Evolutionary conservation across 2,797 vertebrate genomes (phyloP), one percentile per base, ranked within the genome.

Genomic region (Margarornis squamiger): DNA sequence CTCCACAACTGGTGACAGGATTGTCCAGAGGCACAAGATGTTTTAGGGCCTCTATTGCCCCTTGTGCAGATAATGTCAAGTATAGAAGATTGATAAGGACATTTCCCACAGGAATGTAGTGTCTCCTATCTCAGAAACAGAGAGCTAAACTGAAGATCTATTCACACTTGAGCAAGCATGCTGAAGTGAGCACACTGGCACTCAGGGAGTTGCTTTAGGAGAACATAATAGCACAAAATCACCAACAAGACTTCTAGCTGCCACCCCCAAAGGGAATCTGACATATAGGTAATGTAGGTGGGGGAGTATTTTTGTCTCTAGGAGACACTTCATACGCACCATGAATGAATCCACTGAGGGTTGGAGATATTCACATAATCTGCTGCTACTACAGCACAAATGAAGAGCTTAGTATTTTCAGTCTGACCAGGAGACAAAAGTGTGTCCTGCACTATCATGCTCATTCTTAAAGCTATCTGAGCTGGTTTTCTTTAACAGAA

Each of bases 11-110:
- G 81, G 12, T 91, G 84, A 93, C 91, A 91, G 67, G 57, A 55
- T 67, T 71, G 57, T 89, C 71, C 36, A 41, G 55, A 85, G 71
- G 71, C 81, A 91, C 34, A 68, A 87, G 81, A 51, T 93, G 71
- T 94, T 94, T 95, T 77, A 90, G 66, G 58, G 61, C 62, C 21
- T 88, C 51, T 88, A 12, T 88, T 94, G 58, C 38, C 54, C 36
- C 34, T 61, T 54, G 58, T 20, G 27, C 22, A 79, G 86, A 89
- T 96, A 93, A 73, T 21, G 84, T 82, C 84, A 87, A 89, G 67
- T 62, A 85, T 29, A 73, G 78, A 91, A 92, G 81, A 76, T 36
- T 57, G 83, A 90, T 83, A 86, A 85, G 71, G 67, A 55, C 18
- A 12, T 82, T 82, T 94, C 57, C 89, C 7, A 2, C 30, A n/a